These are phyloP conservation scores for Mesocricetus auratus DNA, from an alignment of 2,113 vertebrate species.

Conservation along the genomic window DNA sequence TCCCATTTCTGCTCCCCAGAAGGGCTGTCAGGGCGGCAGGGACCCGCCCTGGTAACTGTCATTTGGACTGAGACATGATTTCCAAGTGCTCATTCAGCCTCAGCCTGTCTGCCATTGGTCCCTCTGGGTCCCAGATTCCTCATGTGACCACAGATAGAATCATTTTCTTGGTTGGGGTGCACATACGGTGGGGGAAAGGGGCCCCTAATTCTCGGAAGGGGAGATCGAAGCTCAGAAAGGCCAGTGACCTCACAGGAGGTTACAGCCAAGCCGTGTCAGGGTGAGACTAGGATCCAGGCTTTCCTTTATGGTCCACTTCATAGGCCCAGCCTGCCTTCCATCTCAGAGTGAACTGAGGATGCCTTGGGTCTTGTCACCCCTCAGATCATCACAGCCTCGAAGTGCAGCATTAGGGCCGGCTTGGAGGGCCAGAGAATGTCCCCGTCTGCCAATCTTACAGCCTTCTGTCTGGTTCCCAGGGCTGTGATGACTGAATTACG, in stretches of 20 bases:
- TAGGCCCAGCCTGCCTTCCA: background rate
- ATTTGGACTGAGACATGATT: background rate
- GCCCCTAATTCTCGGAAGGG: background rate
- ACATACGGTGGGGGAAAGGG: background rate
- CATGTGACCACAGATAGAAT: background rate
- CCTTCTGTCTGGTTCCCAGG: background rate
- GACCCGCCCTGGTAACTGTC: background rate
- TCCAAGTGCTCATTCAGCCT: no score
- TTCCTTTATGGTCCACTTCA: background rate
- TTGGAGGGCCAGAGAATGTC: no score
- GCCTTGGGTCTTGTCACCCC: fast-evolving
- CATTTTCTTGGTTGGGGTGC: background rate
- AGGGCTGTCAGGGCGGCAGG: background rate
- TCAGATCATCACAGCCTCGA: fast-evolving
- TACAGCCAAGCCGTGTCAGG: background rate
- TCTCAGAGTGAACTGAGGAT: background rate
- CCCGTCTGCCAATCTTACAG: no score
- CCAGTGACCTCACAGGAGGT: background rate
- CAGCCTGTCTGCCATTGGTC: no score
- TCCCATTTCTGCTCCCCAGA: background rate
- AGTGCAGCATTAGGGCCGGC: background rate
- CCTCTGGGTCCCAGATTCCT: background rate
- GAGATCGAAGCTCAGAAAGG: background rate
- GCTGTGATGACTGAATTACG: background rate
- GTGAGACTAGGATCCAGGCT: background rate